phyloP scores from a whole-genome alignment of 2,888 invertebrate genomes.

The Drosophila kanekoi region DNA sequence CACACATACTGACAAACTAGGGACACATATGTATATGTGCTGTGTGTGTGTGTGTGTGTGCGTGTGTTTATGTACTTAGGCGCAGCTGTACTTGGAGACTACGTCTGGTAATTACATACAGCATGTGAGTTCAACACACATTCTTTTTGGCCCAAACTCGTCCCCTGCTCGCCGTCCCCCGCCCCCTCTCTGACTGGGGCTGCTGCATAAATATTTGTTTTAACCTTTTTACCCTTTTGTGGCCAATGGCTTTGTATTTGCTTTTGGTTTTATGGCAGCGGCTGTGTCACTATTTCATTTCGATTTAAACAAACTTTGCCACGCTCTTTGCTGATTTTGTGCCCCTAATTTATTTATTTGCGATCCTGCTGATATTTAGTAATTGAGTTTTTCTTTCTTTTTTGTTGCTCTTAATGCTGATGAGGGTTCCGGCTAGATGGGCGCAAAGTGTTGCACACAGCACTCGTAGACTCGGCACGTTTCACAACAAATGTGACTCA shows the following conservation, averaged over 20 bases:
- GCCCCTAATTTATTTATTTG: slow-evolving; percentile 79
- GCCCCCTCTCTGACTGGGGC: slow-evolving; percentile 19
- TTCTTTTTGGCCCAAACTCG: slow-evolving; percentile 9
- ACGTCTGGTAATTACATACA: slow-evolving; percentile 74
- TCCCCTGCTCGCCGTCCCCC: too few species aligned
- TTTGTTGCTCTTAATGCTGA: slow-evolving; percentile 44
- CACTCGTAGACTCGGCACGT: slow-evolving; percentile 51
- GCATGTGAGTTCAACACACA: slow-evolving; percentile 32
- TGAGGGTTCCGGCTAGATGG: slow-evolving; percentile 30
- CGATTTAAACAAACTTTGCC: slow-evolving; percentile 74
- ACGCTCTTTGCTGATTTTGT: slow-evolving; percentile 66
- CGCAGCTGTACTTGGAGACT: slow-evolving; percentile 74
- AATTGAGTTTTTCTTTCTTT: slow-evolving; percentile 66
- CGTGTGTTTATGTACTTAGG: slow-evolving; percentile 68
- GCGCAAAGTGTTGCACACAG: slow-evolving; percentile 9
- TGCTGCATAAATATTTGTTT: slow-evolving; percentile 76
- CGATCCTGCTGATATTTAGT: slow-evolving; percentile 72
- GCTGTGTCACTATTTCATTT: slow-evolving; percentile 75
- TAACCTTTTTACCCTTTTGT: slow-evolving; percentile 72
- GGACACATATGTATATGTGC: slow-evolving; percentile 12
- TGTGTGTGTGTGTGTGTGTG: slow-evolving; percentile 26
- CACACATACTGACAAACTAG: not conserved
- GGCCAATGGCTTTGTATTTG: slow-evolving; percentile 66
- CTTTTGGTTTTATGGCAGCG: slow-evolving; percentile 70
- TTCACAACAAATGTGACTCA: slow-evolving; percentile 54